Conservation (phyloP, 2,113 vertebrate genomes). For the Neodon shergylaensis region DNA sequence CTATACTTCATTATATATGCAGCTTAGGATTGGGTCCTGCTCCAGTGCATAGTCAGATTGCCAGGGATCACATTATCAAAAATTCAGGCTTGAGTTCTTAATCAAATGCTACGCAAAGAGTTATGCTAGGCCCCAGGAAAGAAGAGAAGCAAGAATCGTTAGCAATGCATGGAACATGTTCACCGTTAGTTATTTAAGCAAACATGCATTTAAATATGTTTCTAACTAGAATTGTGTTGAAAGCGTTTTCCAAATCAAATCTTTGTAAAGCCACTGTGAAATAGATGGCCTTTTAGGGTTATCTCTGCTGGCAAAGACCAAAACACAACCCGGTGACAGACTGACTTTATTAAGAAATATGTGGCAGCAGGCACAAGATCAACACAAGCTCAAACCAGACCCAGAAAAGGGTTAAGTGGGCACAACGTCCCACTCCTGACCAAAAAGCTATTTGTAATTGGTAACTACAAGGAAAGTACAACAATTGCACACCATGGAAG, state of each 20-base stretch:
- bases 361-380: background rate
- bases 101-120: slow-evolving; percentile 25
- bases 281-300: slow-evolving; percentile 46
- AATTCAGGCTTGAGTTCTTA: slow-evolving; percentile 23
- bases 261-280: slow-evolving; percentile 68
- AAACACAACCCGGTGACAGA: background rate
- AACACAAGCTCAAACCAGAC: background rate
- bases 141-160: slow-evolving; percentile 68
- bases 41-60: background rate
- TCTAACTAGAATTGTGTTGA: slow-evolving; percentile 41
- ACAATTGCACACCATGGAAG: background rate
- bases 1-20: background rate
- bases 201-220: slow-evolving; percentile 65
- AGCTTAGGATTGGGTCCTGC: background rate
- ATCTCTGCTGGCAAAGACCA: background rate
- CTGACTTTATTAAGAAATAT: slow-evolving; percentile 50
- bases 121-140: slow-evolving; percentile 58
- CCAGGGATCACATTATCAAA: background rate
- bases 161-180: slow-evolving; percentile 53
- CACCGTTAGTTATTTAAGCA: slow-evolving; percentile 76
- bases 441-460: background rate
- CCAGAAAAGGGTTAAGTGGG: background rate
- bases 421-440: background rate
- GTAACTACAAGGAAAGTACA: background rate
- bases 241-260: slow-evolving; percentile 66